phyloP scores from a whole-genome alignment of 2,888 invertebrate genomes.

The Portevinia maculata region DNA sequence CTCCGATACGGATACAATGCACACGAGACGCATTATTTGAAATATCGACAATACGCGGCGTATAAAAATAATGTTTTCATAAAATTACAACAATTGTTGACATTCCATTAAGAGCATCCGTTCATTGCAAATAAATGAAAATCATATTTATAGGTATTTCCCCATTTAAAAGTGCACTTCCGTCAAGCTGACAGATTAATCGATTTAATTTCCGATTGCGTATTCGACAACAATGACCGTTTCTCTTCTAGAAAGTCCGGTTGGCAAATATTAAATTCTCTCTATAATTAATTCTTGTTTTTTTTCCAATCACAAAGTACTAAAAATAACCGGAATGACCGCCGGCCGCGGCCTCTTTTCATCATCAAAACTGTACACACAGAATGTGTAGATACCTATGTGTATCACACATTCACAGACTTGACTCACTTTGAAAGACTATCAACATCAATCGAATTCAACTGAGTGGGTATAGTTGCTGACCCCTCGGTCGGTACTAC shows the following conservation, averaged over 20 bases:
- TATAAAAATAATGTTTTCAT: slow-evolving; percentile 14
- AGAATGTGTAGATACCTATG: neutral
- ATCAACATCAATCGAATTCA: no score
- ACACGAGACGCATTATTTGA: slow-evolving; percentile 9
- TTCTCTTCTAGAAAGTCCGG: neutral
- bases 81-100: slow-evolving; percentile 37
- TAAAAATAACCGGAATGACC: slow-evolving; percentile 26
- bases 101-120: slow-evolving; percentile 36
- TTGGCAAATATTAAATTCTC: slow-evolving; percentile 18
- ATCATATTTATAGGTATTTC: slow-evolving; percentile 8
- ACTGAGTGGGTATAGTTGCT: no score
- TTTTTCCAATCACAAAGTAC: slow-evolving; percentile 4
- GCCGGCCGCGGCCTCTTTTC: no score
- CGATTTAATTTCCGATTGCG: slow-evolving; percentile 44
- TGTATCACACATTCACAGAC: no score
- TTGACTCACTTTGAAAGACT: no score
- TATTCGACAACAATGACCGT: slow-evolving; percentile 10
- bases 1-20: neutral
- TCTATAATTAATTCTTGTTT: slow-evolving; percentile 15
- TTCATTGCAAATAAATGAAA: slow-evolving; percentile 19
- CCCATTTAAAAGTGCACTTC: slow-evolving; percentile 22
- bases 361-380: slow-evolving; percentile 6
- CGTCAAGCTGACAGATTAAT: slow-evolving; percentile 11
- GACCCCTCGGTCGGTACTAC: no score
- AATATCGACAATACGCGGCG: slow-evolving; percentile 10